Evolutionary conservation across 2,888 invertebrate genomes (phyloP), one percentile per base, ranked within the genome.

Genomic region (Eupithecia tripunctaria): DNA sequence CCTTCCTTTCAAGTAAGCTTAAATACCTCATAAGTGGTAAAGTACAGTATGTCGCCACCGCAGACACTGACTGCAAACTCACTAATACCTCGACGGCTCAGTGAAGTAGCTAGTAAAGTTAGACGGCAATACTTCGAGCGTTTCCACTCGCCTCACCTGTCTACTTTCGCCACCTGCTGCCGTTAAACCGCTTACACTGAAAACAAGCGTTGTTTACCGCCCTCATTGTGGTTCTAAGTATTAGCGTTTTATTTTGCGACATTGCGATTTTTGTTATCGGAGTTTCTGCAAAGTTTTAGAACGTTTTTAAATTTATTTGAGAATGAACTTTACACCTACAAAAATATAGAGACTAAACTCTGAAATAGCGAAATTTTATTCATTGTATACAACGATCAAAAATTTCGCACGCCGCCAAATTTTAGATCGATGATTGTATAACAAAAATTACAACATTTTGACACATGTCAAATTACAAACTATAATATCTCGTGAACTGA

Each of bases 101-200:
- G 62, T n/a, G 2, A 69, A 63, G 63, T 70, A 63, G 62, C 12
- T 56, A 64, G 36, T 71, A 68, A 68, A 72, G 72, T 74, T 70
- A 43, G 36, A 68, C 63, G 70, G 64, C 70, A 70, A 73, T 68
- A 51, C 59, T 62, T 71, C 56, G 70, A 64, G 64, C 47, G 62
- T 74, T 67, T 63, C 64, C 63, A 56, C 73, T 63, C 67, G 77
- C 81, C 83, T 87, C 86, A 85, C 88, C 87, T 90, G 89, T 89
- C 88, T 84, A 82, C 88, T 87, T 86, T 85, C 82, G 79, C 80
- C 81, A 82, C 82, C 84, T 84, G 80, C 81, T 79, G 73, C 59
- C 67, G 70, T 81, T 88, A 88, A 89, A 86, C 88, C 88, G 87
- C 87, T 89, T 89, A 89, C 85, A 78, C 78, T 82, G 83, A 84